Conservation (phyloP, 2,888 invertebrate species). For the Drosophila anceps region DNA sequence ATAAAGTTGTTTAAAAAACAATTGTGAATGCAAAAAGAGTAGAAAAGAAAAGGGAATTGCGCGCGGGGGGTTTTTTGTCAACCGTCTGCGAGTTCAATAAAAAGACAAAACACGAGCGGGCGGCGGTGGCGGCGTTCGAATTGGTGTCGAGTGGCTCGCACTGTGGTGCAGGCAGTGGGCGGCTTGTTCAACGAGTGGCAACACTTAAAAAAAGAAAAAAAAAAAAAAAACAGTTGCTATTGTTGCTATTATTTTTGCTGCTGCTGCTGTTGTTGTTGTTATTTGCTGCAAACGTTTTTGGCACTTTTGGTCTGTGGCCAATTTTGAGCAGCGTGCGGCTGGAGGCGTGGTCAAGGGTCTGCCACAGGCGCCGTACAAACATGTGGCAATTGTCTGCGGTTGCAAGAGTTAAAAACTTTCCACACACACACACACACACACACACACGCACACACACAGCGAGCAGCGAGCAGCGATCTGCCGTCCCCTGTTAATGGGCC, state of each 20-base stretch:
- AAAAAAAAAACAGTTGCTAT: conserved; percentile 30
- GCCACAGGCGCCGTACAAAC: conserved; percentile 57
- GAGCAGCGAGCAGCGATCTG: background rate
- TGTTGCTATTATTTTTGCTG: conserved; percentile 15
- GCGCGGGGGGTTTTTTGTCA: conserved; percentile 55
- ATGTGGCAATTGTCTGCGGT: conserved; percentile 75
- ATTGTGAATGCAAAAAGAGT: conserved; percentile 20
- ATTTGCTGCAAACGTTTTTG: conserved; percentile 66
- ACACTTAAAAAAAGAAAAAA: conserved; percentile 62
- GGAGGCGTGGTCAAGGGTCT: conserved; percentile 48
- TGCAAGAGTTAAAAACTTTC: conserved; percentile 71
- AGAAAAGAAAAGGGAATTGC: conserved; percentile 18
- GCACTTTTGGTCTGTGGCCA: conserved; percentile 78
- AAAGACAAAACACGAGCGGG: conserved; percentile 41
- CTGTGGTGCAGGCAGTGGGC: conserved; percentile 25
- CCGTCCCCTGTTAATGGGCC: conserved; percentile 34
- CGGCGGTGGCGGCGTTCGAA: conserved; percentile 26
- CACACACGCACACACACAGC: background rate
- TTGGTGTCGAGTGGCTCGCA: conserved; percentile 50
- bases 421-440: conserved; percentile 17
- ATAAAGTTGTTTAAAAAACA: background rate
- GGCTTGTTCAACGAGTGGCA: conserved; percentile 70
- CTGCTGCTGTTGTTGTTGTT: conserved; percentile 23
- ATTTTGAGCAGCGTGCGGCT: conserved; percentile 56
- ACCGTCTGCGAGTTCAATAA: conserved; percentile 60